Conservation (phyloP, 2,888 invertebrate species). For the Agrochola lychnidis region DNA sequence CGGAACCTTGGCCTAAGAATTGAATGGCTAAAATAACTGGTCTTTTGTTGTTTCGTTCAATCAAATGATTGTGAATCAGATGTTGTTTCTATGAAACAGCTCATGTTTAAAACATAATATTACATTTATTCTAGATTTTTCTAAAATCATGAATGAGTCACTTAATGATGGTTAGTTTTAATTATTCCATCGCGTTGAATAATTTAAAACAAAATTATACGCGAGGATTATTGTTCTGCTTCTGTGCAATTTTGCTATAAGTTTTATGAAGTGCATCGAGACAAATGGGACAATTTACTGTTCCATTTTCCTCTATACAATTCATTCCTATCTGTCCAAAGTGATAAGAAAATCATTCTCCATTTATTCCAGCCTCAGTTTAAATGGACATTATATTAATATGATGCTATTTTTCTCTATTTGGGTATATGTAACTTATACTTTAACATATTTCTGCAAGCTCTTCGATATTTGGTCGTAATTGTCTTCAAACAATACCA, state of each 20-base stretch:
- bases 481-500: background rate
- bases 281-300: background rate
- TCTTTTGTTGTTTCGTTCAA: constrained; percentile 42
- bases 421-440: background rate
- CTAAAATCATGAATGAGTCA: background rate
- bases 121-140: constrained; percentile 2
- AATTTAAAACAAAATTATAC: too few relatives aligned
- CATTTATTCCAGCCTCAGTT: background rate
- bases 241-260: background rate
- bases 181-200: background rate
- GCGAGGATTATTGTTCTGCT: too few relatives aligned
- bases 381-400: background rate
- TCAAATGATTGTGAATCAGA: constrained; percentile 45
- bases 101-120: background rate
- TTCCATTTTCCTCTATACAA: background rate
- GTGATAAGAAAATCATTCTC: background rate
- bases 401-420: background rate
- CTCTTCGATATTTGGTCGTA: background rate
- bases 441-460: background rate
- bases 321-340: background rate
- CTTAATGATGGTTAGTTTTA: background rate
- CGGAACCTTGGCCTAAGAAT: constrained; percentile 66
- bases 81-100: constrained; percentile 12
- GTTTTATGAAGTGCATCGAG: too few relatives aligned
- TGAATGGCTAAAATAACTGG: constrained; percentile 63